Evolutionary conservation across 2,113 vertebrate species (phyloP).

Genomic region (Emydocephalus ijimae): DNA sequence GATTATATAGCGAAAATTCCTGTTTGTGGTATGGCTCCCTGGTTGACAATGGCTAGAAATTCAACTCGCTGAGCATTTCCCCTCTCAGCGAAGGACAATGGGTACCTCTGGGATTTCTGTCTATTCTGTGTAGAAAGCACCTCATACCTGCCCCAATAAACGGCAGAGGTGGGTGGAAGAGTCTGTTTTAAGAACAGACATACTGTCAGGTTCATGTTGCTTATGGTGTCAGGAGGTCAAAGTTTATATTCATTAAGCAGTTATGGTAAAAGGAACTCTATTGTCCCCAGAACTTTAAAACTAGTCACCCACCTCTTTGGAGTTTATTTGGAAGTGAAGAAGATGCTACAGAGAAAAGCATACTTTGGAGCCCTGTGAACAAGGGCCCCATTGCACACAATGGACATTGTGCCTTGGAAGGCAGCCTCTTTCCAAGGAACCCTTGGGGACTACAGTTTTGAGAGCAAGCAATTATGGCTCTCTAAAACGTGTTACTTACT

Average conservation of each 20-base stretch:
- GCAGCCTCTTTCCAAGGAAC: background rate
- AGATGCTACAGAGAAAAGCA: too few species aligned
- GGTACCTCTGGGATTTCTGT: background rate
- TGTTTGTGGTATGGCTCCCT: background rate
- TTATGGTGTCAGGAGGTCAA: background rate
- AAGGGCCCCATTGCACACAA: background rate
- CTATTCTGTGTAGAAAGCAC: background rate
- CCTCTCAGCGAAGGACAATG: background rate
- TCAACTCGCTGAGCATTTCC: background rate
- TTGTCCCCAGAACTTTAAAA: background rate
- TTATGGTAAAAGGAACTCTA: background rate
- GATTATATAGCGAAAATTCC: background rate
- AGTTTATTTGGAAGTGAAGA: background rate
- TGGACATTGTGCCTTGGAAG: background rate
- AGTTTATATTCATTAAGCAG: background rate
- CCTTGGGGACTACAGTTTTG: background rate
- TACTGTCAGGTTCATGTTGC: too few species aligned
- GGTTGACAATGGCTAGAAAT: background rate
- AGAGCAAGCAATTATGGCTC: background rate
- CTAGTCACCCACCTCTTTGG: background rate
- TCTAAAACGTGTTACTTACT: too few species aligned
- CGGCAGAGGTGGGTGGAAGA: background rate
- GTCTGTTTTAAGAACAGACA: background rate
- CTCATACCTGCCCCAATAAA: background rate
- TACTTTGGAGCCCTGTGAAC: too few species aligned